Percentiles rank a stretch among this genome's conserved stretches.
Evolutionary conservation across 2,888 invertebrate genomes (phyloP).

Genomic region (Odontomyia ornata): DNA sequence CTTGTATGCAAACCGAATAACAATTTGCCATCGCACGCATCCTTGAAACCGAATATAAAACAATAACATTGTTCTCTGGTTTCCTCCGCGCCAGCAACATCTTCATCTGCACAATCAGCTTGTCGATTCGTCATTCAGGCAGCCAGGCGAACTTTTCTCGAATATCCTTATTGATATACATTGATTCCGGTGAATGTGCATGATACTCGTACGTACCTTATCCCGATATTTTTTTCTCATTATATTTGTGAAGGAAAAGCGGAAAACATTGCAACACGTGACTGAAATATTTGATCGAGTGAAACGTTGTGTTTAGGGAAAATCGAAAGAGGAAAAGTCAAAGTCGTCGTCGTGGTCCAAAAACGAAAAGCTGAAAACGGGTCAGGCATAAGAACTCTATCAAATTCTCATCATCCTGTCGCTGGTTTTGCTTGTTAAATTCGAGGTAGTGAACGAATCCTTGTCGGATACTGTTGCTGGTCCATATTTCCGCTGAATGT

Average conservation of each 20-base stretch:
- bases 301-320: constrained; percentile 8
- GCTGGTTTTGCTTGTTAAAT: background rate
- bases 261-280: constrained; percentile 50
- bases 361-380: constrained; percentile 25
- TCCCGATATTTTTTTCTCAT: constrained; percentile 8
- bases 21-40: background rate
- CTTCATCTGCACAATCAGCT: background rate
- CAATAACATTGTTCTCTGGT: background rate
- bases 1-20: constrained; percentile 22
- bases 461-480: background rate
- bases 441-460: background rate
- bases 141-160: background rate
- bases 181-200: background rate
- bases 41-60: background rate
- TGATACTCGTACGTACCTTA: constrained; percentile 14
- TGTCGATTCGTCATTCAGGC: background rate
- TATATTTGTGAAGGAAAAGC: constrained; percentile 45
- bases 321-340: constrained; percentile 40
- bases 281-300: constrained; percentile 48
- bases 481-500: no score
- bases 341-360: background rate
- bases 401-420: constrained; percentile 33
- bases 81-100: background rate
- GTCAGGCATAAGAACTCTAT: constrained; percentile 24
- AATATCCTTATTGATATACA: constrained; percentile 2